phyloP scores from a whole-genome alignment of 2,113 vertebrate genomes.

The Thryonomys swinderianus region DNA sequence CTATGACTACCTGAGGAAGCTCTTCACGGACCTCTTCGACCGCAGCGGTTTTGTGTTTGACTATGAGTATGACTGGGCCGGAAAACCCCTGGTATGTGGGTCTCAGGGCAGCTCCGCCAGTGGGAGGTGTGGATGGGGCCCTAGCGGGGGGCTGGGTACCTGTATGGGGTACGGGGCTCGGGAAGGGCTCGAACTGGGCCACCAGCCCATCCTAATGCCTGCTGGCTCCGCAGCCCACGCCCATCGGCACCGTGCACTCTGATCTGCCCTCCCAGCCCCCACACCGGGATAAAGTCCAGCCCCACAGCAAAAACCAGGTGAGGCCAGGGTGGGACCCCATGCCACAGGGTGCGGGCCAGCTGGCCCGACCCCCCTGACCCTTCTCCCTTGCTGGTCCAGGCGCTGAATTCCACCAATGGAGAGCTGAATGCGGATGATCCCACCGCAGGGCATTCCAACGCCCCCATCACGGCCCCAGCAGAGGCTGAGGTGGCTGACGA shows the following conservation, averaged over 20 bases:
- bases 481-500: slow-evolving; percentile 98
- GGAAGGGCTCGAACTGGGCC: neutral
- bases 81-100: slow-evolving; percentile 92
- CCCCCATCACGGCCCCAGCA: slow-evolving; percentile 96
- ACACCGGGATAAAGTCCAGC: slow-evolving; percentile 95
- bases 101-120: accelerated
- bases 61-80: slow-evolving; percentile 99
- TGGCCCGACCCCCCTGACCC: neutral
- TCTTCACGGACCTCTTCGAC: slow-evolving; percentile 97
- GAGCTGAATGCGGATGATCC: slow-evolving; percentile 98
- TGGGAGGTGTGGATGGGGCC: slow-evolving; percentile 81
- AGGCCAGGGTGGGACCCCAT: slow-evolving; percentile 36
- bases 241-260: slow-evolving; percentile 95
- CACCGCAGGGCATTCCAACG: slow-evolving; percentile 97
- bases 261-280: slow-evolving; percentile 93
- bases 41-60: slow-evolving; percentile 96
- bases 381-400: slow-evolving; percentile 80
- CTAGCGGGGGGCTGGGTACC: accelerated
- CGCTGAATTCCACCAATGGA: slow-evolving; percentile 98
- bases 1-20: slow-evolving; percentile 97
- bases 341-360: neutral
- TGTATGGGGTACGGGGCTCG: neutral
- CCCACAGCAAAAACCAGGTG: slow-evolving; percentile 97
- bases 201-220: neutral
- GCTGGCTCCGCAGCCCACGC: slow-evolving; percentile 90